A percentile compares a stretch with the other conserved stretches of the same genome.
phyloP scores from a whole-genome alignment of 2,797 vertebrate genomes.

The Hypotaenidia okinawae region DNA sequence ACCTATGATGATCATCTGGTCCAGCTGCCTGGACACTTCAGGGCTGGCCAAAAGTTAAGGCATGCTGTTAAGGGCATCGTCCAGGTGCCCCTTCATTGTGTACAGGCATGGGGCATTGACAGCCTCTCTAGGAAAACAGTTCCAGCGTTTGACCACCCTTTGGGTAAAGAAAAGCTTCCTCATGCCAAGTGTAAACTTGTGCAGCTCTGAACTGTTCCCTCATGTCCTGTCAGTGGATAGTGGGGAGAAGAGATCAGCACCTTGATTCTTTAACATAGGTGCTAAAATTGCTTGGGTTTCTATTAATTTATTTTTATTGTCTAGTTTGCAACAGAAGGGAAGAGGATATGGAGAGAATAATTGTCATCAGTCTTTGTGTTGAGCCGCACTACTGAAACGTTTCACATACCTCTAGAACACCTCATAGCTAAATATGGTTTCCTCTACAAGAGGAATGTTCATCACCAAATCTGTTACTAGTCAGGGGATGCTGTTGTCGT shows the following conservation, averaged over 20 bases:
- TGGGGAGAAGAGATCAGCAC: neutral
- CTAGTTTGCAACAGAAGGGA: neutral
- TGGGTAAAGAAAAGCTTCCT: neutral
- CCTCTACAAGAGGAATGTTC: neutral
- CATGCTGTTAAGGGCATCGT: neutral
- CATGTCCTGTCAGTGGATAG: accelerated
- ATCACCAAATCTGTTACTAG: neutral
- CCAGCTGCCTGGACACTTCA: neutral
- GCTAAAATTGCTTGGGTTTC: neutral
- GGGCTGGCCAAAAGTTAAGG: neutral
- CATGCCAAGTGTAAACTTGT: neutral
- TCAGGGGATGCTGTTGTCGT: neutral
- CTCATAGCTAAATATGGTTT: neutral
- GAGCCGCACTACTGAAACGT: neutral
- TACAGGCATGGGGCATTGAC: neutral
- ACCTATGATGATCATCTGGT: neutral
- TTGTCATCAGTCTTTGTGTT: neutral
- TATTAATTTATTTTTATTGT: neutral
- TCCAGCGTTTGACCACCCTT: neutral
- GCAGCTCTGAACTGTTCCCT: neutral
- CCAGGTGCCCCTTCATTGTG: neutral
- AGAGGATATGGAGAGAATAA: neutral
- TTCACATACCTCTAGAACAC: neutral
- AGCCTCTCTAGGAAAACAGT: neutral
- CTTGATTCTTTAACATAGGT: accelerated